A percentile compares a stretch with the other conserved stretches of the same genome.
phyloP scores from a whole-genome alignment of 2,797 vertebrate genomes.

The Acrossocheilus wenchowensis region DNA sequence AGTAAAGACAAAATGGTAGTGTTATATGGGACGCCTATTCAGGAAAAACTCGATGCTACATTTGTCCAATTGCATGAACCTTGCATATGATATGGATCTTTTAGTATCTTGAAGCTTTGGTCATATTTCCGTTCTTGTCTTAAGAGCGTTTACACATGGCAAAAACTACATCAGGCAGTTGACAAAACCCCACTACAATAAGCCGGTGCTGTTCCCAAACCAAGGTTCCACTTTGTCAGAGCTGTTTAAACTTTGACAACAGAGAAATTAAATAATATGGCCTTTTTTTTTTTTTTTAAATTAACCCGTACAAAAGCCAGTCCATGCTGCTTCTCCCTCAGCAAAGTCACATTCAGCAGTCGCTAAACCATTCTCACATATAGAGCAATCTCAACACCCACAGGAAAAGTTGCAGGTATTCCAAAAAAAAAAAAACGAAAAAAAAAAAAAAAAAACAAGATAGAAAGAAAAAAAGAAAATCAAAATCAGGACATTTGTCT shows the following conservation, averaged over 20 bases:
- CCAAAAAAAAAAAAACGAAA: constrained; percentile 35
- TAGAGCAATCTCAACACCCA: constrained; percentile 76
- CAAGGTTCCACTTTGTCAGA: constrained; percentile 82
- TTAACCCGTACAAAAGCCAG: constrained; percentile 87
- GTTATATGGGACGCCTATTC: constrained; percentile 30
- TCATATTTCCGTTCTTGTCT: constrained; percentile 70
- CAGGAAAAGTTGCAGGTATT: constrained; percentile 78
- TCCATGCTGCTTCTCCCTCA: constrained; percentile 81
- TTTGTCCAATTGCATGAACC: constrained; percentile 73
- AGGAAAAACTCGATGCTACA: constrained; percentile 64
- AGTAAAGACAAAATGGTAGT: constrained; percentile 41
- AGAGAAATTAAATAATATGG: constrained; percentile 86
- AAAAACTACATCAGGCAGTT: constrained; percentile 59
- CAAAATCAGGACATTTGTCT: constrained; percentile 76
- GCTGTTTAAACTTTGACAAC: constrained; percentile 80
- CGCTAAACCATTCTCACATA: constrained; percentile 81
- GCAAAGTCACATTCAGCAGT: constrained; percentile 88
- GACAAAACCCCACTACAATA: constrained; percentile 48
- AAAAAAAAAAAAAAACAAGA: constrained; percentile 59
- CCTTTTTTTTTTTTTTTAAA: constrained; percentile 78
- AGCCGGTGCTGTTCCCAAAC: constrained; percentile 71
- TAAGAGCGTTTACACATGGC: constrained; percentile 58
- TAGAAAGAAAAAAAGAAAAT: constrained; percentile 50
- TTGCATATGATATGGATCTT: constrained; percentile 75
- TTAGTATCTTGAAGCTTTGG: constrained; percentile 79